Evolutionary conservation across 2,888 invertebrate species (phyloP).

Genomic region (Agelastica alni): DNA sequence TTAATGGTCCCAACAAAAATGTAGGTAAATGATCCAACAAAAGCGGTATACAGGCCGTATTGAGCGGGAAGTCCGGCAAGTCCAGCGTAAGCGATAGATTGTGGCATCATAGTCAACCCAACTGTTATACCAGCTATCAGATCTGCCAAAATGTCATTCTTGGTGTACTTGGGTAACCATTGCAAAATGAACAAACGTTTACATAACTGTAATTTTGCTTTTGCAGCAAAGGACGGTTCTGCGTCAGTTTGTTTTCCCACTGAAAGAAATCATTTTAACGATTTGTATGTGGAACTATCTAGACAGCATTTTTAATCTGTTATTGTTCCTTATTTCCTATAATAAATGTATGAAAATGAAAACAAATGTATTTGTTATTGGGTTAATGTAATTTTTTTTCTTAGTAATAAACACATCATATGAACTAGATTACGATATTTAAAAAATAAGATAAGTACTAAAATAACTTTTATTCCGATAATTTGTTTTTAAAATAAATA

Average conservation of each 20-base stretch:
- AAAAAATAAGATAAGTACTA: no score
- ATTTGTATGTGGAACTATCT: no score
- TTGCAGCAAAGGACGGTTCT: background rate
- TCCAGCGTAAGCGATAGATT: slow-evolving; percentile 89
- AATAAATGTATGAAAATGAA: no score
- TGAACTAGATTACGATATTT: no score
- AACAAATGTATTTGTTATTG: no score
- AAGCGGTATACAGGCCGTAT: slow-evolving; percentile 91
- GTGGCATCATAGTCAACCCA: slow-evolving; percentile 90
- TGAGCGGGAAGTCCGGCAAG: slow-evolving; percentile 84
- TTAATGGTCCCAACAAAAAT: slow-evolving; percentile 84
- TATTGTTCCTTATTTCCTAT: no score
- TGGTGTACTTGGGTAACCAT: slow-evolving; percentile 74
- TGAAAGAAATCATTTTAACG: no score
- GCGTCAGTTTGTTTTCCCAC: slow-evolving; percentile 5
- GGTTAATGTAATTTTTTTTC: no score
- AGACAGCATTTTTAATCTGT: no score
- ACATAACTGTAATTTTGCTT: slow-evolving; percentile 28
- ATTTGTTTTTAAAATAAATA: no score
- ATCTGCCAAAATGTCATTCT: slow-evolving; percentile 74
- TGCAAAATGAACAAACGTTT: slow-evolving; percentile 48
- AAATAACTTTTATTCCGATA: no score
- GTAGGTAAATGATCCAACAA: slow-evolving; percentile 87
- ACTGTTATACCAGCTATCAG: slow-evolving; percentile 87
- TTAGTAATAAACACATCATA: no score